Percentiles rank a stretch among this genome's conserved stretches.
Evolutionary conservation across 2,888 invertebrate species (phyloP).

Genomic region (Clitarchus hookeri): DNA sequence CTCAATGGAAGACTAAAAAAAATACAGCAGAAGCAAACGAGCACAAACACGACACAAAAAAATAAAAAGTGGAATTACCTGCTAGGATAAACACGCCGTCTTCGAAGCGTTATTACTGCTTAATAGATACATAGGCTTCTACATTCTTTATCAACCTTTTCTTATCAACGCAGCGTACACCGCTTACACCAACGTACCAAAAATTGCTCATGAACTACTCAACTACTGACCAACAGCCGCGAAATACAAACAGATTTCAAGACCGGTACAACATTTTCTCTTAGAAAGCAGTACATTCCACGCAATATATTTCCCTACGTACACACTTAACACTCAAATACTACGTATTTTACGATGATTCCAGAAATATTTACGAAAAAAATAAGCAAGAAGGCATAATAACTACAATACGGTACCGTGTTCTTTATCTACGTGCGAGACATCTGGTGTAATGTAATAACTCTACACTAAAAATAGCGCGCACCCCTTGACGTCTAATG

Average conservation of each 20-base stretch:
- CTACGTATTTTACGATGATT: constrained; percentile 24
- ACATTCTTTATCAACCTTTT: constrained; percentile 41
- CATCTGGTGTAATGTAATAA: constrained; percentile 69
- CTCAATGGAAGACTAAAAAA: constrained; percentile 37
- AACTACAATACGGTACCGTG: constrained; percentile 34
- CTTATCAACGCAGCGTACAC: constrained; percentile 40
- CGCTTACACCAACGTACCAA: constrained; percentile 40
- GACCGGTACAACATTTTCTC: constrained; percentile 28
- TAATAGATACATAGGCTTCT: constrained; percentile 32
- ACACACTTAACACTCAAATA: constrained; percentile 21
- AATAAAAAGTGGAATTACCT: constrained; percentile 29
- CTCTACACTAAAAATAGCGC: constrained; percentile 68
- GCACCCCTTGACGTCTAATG: constrained; percentile 62
- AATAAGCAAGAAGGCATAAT: not conserved
- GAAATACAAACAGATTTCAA: constrained; percentile 38
- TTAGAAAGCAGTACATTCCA: not conserved
- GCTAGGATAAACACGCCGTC: constrained; percentile 15
- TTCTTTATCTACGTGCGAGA: constrained; percentile 61
- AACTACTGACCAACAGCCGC: constrained; percentile 33
- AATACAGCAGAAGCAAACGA: not conserved
- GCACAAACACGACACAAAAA: constrained; percentile 31
- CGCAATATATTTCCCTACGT: not conserved
- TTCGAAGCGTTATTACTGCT: not conserved
- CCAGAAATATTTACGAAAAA: constrained; percentile 34
- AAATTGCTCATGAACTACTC: constrained; percentile 34